phyloP scores from a whole-genome alignment of 2,113 vertebrate genomes.

The Siniperca knerii region DNA sequence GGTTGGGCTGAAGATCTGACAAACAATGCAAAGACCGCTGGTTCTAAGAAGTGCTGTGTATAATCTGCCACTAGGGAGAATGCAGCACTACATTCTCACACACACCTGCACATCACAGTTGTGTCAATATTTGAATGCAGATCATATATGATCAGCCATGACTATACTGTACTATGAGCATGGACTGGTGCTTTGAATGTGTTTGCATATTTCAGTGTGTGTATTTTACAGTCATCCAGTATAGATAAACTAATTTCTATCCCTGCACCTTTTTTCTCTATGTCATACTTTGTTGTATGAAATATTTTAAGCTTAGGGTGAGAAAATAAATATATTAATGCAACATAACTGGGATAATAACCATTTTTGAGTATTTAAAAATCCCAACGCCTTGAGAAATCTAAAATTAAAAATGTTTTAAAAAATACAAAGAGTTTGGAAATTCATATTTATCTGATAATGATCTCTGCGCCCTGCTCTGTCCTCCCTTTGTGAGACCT shows the following conservation, averaged over 20 bases:
- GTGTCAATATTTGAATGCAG: conserved; percentile 26
- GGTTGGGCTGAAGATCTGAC: neutral
- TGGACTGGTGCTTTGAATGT: conserved; percentile 26
- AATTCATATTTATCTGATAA: neutral
- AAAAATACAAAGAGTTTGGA: neutral
- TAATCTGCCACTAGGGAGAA: neutral
- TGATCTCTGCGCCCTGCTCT: conserved; percentile 4
- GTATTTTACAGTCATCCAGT: neutral
- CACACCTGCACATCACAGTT: neutral
- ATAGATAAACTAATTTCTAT: neutral
- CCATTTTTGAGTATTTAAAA: neutral
- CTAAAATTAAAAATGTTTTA: neutral
- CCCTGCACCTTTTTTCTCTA: neutral
- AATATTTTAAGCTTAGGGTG: neutral
- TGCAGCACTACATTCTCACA: neutral
- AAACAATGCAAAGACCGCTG: neutral
- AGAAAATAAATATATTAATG: neutral
- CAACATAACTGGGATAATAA: neutral
- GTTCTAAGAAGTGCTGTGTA: neutral
- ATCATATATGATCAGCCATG: conserved; percentile 4
- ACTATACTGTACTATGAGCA: neutral
- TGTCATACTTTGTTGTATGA: neutral
- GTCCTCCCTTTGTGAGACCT: conserved; percentile 81
- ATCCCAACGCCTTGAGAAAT: neutral
- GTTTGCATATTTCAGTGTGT: conserved; percentile 25